Base-by-base conservation (phyloP, 2,888 invertebrate genomes). In the Asteroscopus sphinx region DNA sequence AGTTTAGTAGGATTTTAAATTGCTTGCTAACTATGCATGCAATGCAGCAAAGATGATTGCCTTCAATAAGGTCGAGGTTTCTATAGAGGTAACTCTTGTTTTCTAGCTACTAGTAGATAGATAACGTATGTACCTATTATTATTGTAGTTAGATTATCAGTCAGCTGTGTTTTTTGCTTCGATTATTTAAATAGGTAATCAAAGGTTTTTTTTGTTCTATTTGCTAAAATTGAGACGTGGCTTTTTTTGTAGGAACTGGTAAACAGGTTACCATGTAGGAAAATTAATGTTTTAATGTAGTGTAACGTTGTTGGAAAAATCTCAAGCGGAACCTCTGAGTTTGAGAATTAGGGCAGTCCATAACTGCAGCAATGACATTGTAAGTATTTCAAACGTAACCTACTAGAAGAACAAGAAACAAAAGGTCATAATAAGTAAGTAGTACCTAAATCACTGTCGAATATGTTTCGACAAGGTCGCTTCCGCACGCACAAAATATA, bases 401-500 rank as follows among this genome's bases (percentile, higher is more conserved):
- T 37, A 8, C 12, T 37, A 33, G 26, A 9, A 0, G 9, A 2
- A 28, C 5, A 11, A 21, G 30, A 12, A 57, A 70, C 67, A 71
- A 60, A 48, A 40, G 42, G 47, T 44, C 40, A 39, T 56, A 70
- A 53, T 7, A 45, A 37, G 33, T 32, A 47, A 37, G n/a, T n/a
- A n/a, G n/a, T n/a, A n/a, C n/a, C n/a, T 63, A 58, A 62, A 69
- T 60, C 36, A 57, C 40, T 16, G 42, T 11, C 46, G 40, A 36
- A 12, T 35, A 16, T 42, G 53, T 54, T 21, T 42, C 35, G 65
- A 25, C 49, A 55, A 42, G 52, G 72, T 52, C 37, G 44, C 41
- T 0, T 60, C 63, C 42, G 40, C 58, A 59, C 13, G n/a, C 7
- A 54, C 68, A 72, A 71, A 62, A 71, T 56, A 11, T 71, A 48